Percentiles rank a stretch among this genome's conserved stretches.
Evolutionary conservation across 1,140 invertebrate species (phyloP).

Genomic region (Aphelenchoides besseyi): DNA sequence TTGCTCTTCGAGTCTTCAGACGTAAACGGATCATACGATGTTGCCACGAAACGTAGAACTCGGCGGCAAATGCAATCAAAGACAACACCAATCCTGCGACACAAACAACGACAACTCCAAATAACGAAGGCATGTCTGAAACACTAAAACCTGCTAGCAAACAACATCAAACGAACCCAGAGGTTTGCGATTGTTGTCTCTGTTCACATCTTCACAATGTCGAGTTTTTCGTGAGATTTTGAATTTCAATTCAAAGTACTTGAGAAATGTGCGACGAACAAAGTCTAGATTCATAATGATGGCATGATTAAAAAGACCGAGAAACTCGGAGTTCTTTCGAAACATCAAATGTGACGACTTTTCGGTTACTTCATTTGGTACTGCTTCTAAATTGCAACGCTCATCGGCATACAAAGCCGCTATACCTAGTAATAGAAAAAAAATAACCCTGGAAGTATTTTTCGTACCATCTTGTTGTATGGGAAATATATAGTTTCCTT

Average conservation of each 20-base stretch:
- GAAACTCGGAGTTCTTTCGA: constrained; percentile 30
- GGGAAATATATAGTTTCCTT: constrained; percentile 36
- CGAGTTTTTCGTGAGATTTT: constrained; percentile 27
- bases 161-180: constrained; percentile 18
- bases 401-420: constrained; percentile 21
- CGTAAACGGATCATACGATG: constrained; percentile 1
- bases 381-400: constrained; percentile 38
- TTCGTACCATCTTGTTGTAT: constrained; percentile 40
- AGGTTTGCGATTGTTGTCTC: background rate
- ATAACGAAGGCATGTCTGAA: constrained; percentile 28
- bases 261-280: constrained; percentile 40
- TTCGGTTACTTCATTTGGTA: constrained; percentile 36
- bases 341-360: constrained; percentile 41
- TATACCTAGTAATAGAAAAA: too few relatives aligned
- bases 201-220: background rate
- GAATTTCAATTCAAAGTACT: constrained; percentile 34
- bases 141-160: too few relatives aligned
- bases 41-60: constrained; percentile 31
- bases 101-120: constrained; percentile 23
- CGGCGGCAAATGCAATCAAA: constrained; percentile 21
- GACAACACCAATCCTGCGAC: constrained; percentile 19
- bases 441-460: too few relatives aligned
- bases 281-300: constrained; percentile 45
- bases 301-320: constrained; percentile 32
- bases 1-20: background rate